Conservation (phyloP, 92 coral and sea anemone genomes). For the Palythoa grandiflora region DNA sequence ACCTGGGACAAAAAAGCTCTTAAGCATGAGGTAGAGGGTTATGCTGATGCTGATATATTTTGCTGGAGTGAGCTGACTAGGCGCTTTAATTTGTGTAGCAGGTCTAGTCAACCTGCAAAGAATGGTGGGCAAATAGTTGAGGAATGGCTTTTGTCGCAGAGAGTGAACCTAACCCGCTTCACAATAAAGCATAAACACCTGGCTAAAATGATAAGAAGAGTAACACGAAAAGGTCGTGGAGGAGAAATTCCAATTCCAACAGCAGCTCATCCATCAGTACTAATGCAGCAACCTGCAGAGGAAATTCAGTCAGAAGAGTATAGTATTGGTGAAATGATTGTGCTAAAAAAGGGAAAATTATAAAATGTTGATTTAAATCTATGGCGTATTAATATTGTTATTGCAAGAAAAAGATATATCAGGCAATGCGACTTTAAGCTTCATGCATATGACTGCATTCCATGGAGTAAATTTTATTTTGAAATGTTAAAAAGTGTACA, state of each 20-base stretch:
- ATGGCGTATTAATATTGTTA: neutral
- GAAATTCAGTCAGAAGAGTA: slow-evolving; percentile 46
- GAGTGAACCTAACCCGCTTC: slow-evolving; percentile 55
- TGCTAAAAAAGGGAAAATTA: slow-evolving; percentile 61
- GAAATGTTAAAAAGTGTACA: neutral
- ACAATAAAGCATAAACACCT: slow-evolving; percentile 28
- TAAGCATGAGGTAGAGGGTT: slow-evolving; percentile 53
- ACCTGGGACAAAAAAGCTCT: slow-evolving; percentile 61
- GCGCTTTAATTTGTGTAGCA: slow-evolving; percentile 51
- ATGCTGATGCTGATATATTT: slow-evolving; percentile 44
- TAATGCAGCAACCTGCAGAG: slow-evolving; percentile 45
- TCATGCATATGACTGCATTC: neutral
- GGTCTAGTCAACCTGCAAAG: slow-evolving; percentile 39
- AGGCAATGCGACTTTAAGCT: neutral
- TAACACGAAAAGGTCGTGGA: slow-evolving; percentile 64
- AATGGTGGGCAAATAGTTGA: too few relatives aligned
- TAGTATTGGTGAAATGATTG: slow-evolving; percentile 71
- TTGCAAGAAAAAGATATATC: neutral
- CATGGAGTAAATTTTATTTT: too few relatives aligned
- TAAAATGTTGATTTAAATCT: neutral
- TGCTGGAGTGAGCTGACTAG: slow-evolving; percentile 57
- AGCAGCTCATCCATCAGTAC: slow-evolving; percentile 46
- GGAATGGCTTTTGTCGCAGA: slow-evolving; percentile 57
- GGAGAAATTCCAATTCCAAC: slow-evolving; percentile 71
- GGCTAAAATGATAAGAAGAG: slow-evolving; percentile 44